Conservation (phyloP, 37 sponge, comb jelly and placozoan genomes). For the Tethya wilhelma region DNA sequence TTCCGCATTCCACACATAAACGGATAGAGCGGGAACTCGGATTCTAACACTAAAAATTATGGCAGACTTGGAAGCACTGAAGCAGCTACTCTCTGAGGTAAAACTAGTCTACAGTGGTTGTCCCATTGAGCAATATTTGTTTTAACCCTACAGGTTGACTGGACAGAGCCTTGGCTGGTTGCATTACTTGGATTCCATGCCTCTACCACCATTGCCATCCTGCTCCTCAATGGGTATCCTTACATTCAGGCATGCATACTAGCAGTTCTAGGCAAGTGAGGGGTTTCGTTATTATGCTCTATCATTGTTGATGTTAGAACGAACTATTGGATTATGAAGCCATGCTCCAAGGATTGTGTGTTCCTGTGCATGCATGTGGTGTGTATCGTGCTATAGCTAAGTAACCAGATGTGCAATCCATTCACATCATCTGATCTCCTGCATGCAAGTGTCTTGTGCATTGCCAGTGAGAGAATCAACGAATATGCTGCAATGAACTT, state of each 20-base stretch:
- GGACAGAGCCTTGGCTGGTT: constrained; percentile 68
- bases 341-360: not conserved
- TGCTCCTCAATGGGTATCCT: constrained; percentile 13
- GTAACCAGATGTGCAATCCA: no score
- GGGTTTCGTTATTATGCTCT: not conserved
- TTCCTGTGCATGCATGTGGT: no score
- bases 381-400: no score
- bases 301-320: no score
- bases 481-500: constrained; percentile 57
- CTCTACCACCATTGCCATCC: constrained; percentile 8
- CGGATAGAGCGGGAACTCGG: no score
- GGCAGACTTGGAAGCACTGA: not conserved
- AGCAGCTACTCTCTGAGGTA: not conserved
- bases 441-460: constrained; percentile 31
- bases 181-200: constrained; percentile 42
- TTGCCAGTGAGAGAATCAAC: constrained; percentile 43
- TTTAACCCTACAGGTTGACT: constrained; percentile 56
- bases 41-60: not conserved
- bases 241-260: constrained; percentile 46
- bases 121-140: no score
- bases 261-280: constrained; percentile 28
- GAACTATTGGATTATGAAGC: not conserved
- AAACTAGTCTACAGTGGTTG: not conserved
- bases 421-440: no score
- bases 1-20: no score